Conservation (phyloP, 2,888 invertebrate genomes). For the Trissolcus brochymenae region DNA sequence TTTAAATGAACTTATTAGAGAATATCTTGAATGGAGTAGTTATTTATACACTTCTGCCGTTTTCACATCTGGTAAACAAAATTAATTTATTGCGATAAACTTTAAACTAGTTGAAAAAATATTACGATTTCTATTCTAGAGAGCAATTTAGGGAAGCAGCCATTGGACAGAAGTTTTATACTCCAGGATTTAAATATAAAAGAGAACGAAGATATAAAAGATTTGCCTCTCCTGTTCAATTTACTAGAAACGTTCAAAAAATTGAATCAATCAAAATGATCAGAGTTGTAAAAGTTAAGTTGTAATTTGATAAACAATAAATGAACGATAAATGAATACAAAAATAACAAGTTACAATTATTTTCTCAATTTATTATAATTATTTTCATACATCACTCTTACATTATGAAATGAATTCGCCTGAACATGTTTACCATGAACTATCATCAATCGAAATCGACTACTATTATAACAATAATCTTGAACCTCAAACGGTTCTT, state of each 20-base stretch:
- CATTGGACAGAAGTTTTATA: conserved; percentile 68
- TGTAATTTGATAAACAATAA: not conserved
- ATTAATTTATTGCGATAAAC: not conserved
- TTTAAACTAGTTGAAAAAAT: no score
- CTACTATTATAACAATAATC: conserved; percentile 19
- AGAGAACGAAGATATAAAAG: conserved; percentile 78
- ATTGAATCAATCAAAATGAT: conserved; percentile 31
- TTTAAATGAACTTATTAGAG: conserved; percentile 82
- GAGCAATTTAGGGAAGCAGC: conserved; percentile 69
- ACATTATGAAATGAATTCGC: conserved; percentile 71
- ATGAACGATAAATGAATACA: conserved; percentile 13
- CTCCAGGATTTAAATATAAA: conserved; percentile 76
- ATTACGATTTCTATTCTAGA: conserved; percentile 63
- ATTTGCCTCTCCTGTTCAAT: conserved; percentile 78
- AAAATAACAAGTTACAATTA: conserved; percentile 62
- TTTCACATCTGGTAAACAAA: conserved; percentile 76
- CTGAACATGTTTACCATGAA: conserved; percentile 53
- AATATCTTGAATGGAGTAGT: conserved; percentile 85
- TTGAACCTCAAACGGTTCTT: not conserved
- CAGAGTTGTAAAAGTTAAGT: not conserved
- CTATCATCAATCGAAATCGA: conserved; percentile 25
- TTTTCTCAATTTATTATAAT: conserved; percentile 66
- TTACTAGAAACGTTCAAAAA: conserved; percentile 79
- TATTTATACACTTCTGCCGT: conserved; percentile 81
- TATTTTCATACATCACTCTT: conserved; percentile 69